Conservation (phyloP, 1,140 invertebrate species). For the Acromyrmex echinatior region DNA sequence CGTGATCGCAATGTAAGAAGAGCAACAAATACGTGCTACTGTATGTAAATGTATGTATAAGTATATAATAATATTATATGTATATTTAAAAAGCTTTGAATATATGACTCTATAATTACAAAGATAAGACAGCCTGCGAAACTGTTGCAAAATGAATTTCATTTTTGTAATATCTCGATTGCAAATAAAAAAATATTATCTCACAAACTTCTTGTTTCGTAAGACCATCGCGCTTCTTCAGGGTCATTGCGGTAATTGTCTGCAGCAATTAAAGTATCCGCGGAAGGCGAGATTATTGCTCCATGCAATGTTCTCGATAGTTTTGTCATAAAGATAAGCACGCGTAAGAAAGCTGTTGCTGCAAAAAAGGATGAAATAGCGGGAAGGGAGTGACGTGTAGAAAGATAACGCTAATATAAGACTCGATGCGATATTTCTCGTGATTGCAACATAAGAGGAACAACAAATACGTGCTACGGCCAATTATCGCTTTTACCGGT, state of each 20-base stretch:
- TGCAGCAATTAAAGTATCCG: slow-evolving; percentile 46
- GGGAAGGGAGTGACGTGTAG: background rate
- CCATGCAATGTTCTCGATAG: background rate
- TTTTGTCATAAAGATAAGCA: slow-evolving; percentile 14
- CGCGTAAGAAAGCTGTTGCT: no score
- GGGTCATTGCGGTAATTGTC: slow-evolving; percentile 50
- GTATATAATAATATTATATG: no score
- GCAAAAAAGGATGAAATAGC: background rate
- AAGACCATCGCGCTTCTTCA: slow-evolving; percentile 37
- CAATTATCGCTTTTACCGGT: background rate
- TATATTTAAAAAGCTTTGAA: background rate
- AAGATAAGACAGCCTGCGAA: background rate
- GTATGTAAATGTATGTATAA: no score
- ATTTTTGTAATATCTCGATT: slow-evolving; percentile 41
- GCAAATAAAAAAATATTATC: slow-evolving; percentile 54
- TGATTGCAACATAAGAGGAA: background rate
- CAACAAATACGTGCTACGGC: background rate
- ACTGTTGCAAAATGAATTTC: slow-evolving; percentile 24
- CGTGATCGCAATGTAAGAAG: no score
- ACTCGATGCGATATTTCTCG: background rate
- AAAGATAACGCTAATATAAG: background rate
- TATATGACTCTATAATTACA: background rate
- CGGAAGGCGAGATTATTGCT: slow-evolving; percentile 14
- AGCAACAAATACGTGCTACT: no score
- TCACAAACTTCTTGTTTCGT: background rate